Evolutionary conservation across 2,113 vertebrate species (phyloP), one percentile per base, ranked within the genome.

Genomic region (Nematolebias whitei): DNA sequence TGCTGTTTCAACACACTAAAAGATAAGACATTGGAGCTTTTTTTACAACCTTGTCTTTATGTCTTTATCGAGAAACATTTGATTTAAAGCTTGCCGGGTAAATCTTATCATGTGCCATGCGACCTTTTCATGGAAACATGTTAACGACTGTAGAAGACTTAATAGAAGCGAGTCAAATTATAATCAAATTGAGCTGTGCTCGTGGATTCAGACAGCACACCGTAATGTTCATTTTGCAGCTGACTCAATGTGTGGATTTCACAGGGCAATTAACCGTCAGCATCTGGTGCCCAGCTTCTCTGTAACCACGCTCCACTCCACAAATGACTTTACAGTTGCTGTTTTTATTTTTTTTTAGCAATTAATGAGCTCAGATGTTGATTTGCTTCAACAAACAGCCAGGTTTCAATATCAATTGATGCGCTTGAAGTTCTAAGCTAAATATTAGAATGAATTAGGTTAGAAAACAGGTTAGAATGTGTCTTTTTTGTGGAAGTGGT

Each of bases 271-370:
- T 84, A 78, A 70, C 64, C 41, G 43, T 39, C 64, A 78, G 66
- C 75, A 86, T 86, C 78, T 87, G 86, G 68, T 76, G 41, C 57
- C 76, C 57, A 67, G 68, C 54, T 58, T 69, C 70, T 75, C 74
- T 79, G 71, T 57, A 63, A 50, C 68, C 60, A 29, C 13, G 69
- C 47, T 81, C 39, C 24, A 18, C 50, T 78, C 63, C 12, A 43
- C 59, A 81, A 65, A 82, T 66, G 43, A 57, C 50, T 61, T 71
- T 61, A 68, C 59, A 23, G 65, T 77, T 44, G 22, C 59, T 79
- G 43, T 63, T 57, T 67, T n/a, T 80, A 77, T 35, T 50, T 47
- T 58, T 81, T 79, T 57, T 56, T 32, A 67, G 22, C 20, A 24
- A 54, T 70, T 64, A 79, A 80, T 68, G 67, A 72, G 66, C 77